Conservation (phyloP, 2,888 invertebrate species). For the Tryphoninae sp. region DNA sequence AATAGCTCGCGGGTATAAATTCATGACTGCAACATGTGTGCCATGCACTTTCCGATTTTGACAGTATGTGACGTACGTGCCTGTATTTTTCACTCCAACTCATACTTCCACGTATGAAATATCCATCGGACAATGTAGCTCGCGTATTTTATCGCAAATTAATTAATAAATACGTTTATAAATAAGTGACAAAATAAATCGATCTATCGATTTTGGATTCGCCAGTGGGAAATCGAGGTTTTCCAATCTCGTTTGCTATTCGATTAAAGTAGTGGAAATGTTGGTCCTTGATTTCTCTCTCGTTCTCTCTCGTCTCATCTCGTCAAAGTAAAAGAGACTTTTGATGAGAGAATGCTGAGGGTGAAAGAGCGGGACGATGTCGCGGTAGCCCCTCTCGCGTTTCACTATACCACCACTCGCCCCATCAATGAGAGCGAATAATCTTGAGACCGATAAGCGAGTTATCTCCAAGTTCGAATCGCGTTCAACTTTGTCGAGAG, state of each 20-base stretch:
- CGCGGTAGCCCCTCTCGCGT: not conserved
- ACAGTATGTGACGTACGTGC: conserved; percentile 5
- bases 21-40: conserved; percentile 12
- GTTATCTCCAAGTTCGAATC: conserved; percentile 70
- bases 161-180: not conserved
- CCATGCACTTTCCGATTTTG: conserved; percentile 23
- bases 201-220: conserved; percentile 18
- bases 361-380: not conserved
- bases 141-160: not conserved
- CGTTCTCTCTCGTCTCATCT: not conserved
- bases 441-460: conserved; percentile 71
- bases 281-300: conserved; percentile 2
- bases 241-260: not conserved
- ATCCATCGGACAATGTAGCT: too few relatives aligned
- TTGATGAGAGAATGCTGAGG: conserved; percentile 12
- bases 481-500: conserved; percentile 69
- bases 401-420: not conserved
- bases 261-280: not conserved
- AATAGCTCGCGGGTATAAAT: conserved; percentile 32
- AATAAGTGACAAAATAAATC: not conserved
- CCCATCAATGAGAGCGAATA: conserved; percentile 69
- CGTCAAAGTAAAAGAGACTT: conserved; percentile 16
- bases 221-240: not conserved
- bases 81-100: not conserved
- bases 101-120: not conserved